A percentile compares a stretch with the other conserved stretches of the same genome.
Evolutionary conservation across 2,888 invertebrate species (phyloP).

Genomic region (Cataglyphis cursor): DNA sequence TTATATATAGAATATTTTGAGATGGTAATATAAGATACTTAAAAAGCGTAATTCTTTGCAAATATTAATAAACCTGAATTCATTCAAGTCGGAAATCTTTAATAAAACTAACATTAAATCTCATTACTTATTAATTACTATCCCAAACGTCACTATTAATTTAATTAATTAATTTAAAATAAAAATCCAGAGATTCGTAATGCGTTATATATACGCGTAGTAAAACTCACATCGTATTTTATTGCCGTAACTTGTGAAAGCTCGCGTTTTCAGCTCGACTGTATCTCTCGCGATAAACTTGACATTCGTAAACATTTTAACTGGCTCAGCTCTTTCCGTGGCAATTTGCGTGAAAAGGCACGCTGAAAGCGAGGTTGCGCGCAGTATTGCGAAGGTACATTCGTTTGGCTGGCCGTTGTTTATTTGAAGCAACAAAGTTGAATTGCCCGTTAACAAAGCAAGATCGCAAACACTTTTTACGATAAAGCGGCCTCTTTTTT

Average conservation of each 20-base stretch:
- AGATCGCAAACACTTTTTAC: conserved; percentile 81
- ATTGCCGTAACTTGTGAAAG: neutral
- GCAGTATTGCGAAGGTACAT: conserved; percentile 54
- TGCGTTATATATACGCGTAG: neutral
- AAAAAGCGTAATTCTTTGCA: neutral
- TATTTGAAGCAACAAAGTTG: conserved; percentile 82
- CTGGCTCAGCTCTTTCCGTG: conserved; percentile 62
- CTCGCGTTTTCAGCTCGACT: conserved; percentile 11
- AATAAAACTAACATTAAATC: neutral
- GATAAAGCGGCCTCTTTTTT: conserved; percentile 64
- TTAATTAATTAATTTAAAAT: neutral
- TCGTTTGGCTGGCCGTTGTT: conserved; percentile 63
- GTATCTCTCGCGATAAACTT: conserved; percentile 42
- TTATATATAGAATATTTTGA: conserved; percentile 23
- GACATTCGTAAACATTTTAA: conserved; percentile 58
- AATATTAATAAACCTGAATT: conserved; percentile 7
- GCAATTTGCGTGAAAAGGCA: conserved; percentile 65
- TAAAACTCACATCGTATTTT: conserved; percentile 2
- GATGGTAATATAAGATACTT: neutral
- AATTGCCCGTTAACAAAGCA: conserved; percentile 81
- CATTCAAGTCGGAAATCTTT: neutral
- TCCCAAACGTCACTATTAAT: neutral
- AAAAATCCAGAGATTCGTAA: neutral
- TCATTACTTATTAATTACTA: neutral
- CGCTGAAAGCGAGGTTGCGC: conserved; percentile 55